phyloP scores from a whole-genome alignment of 2,113 vertebrate genomes.

The Centropus bengalensis region DNA sequence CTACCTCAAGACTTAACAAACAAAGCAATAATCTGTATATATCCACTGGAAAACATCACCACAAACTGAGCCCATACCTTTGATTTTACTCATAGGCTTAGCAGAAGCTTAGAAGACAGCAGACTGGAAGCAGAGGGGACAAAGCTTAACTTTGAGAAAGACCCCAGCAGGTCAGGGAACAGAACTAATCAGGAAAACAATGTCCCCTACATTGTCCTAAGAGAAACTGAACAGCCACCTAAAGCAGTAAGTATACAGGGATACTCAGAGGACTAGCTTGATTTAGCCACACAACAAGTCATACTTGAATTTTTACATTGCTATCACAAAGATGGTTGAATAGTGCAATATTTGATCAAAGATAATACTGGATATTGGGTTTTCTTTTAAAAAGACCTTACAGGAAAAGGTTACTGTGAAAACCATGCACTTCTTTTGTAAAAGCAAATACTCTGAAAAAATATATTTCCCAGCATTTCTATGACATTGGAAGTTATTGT shows the following conservation, averaged over 20 bases:
- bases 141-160: background rate
- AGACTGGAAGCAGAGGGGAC: background rate
- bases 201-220: background rate
- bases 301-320: background rate
- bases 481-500: slow-evolving; percentile 2
- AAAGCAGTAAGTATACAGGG: background rate
- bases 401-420: background rate
- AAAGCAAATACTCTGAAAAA: slow-evolving; percentile 30
- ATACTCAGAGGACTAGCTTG: background rate
- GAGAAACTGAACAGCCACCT: background rate
- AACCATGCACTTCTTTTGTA: background rate
- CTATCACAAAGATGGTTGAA: background rate
- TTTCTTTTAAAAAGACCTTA: background rate
- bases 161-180: background rate
- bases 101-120: background rate
- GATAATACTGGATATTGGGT: background rate
- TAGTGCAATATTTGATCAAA: background rate
- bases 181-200: background rate
- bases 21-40: background rate
- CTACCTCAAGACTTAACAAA: background rate
- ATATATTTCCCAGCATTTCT: background rate
- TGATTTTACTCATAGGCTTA: background rate
- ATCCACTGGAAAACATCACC: background rate
- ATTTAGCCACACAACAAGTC: background rate
- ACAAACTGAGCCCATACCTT: background rate